Evolutionary conservation across 2,888 invertebrate genomes (phyloP), one percentile per base, ranked within the genome.

Genomic region (Junonia oenone): DNA sequence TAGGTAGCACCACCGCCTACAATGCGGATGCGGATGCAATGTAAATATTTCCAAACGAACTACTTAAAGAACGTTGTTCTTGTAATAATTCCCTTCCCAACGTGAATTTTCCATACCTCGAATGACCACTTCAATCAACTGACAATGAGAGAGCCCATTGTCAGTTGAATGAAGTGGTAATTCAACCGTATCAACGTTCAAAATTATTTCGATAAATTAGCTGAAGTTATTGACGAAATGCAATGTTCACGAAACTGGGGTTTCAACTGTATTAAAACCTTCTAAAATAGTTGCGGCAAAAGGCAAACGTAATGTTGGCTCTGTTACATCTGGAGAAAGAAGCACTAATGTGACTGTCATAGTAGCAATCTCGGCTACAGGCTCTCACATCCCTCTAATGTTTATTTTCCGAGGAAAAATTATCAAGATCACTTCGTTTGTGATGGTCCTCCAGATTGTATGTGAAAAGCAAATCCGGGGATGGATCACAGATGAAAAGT

Each of bases 371-470:
- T 8, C 6, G 6, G 27, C 27, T 27, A 8, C 27, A 1, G 27
- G 55, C 55, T 11, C 45, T 51, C 45, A 40, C 40, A 26, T 59
- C 15, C 58, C 59, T 13, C 60, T 51, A 13, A 58, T 58, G 59
- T 60, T 58, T 22, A 43, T 2, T 60, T 56, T 29, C 56, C 55
- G 11, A 40, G 27, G 14, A 51, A 51, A 43, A 56, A 26, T 6
- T 50, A 14, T 49, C 15, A 48, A 35, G 49, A 55, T 27, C 45
- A 49, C 14, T 55, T 43, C 15, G 27, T 45, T 29, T 27, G 31
- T 2, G 29, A 26, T 29, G 45, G 38, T 8, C 40, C 49, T 37
- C 2, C 47, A 31, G 48, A 33, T 31, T 46, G 29, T 13, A 53
- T 47, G 37, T 38, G 22, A 37, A 9, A n/a, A 6, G 3, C 31